Base-by-base conservation (phyloP, 2,888 invertebrate genomes). In the Gastracanthus pulcherrimus region DNA sequence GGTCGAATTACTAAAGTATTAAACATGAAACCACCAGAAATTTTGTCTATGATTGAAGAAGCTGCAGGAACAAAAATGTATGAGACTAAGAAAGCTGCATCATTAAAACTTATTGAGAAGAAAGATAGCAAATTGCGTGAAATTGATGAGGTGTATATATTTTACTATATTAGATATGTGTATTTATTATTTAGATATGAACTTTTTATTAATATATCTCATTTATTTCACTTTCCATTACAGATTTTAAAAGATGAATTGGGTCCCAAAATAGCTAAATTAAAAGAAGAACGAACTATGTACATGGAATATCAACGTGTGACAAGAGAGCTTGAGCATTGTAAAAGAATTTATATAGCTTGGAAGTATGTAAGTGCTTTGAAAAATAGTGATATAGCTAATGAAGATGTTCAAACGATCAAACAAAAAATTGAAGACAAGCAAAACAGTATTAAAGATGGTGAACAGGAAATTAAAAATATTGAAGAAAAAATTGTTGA, bases 1-100 rank as follows among this genome's bases (percentile, higher is more conserved):
- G 99, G 99, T 0, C 94, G 98, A 84, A 98, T 99, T 85, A 99
- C 99, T 1, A 99, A 99, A 93, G 99, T 99, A 2, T 93, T 99
- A 34, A 99, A 98, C 91, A 99, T 99, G 99, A 99, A 99, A 90
- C 98, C 99, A 0, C 94, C 95, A 62, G 99, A 99, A 96, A 97
- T 98, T 88, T 93, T 98, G 75, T 96, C 97, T 0, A 98, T 99
- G 98, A 96, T 99, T 77, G 99, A 99, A 92, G 99, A 99, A 93
- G 99, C 99, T 7, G 98, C 99, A 0, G 99, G 99, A 1, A 99
- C 99, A 0, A 95, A 97, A 87, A 96, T 98, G 95, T 99, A 99
- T 90, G 99, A 99, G 91, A 94, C 95, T 0, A 99, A 99, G 91
- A 97, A 97, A 85, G 96, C 96, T 88, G 94, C 94, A 3, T 96